A percentile compares a stretch with the other conserved stretches of the same genome.
Conservation (phyloP, 1,140 invertebrate genomes). For the Himalopsyche phryganea region DNA sequence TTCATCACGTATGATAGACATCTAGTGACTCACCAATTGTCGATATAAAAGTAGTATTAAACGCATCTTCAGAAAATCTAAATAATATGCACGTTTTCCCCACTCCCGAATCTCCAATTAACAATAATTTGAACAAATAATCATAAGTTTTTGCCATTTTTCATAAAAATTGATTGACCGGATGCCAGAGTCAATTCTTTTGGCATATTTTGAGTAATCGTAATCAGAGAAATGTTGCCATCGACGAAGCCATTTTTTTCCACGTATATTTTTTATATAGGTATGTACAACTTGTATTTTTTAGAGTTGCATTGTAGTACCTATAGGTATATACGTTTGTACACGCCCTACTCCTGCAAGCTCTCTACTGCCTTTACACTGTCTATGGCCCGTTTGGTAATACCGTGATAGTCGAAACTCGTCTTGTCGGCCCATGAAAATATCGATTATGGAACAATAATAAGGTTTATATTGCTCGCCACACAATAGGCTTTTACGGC, state of each 20-base stretch:
- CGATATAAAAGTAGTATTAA: constrained; percentile 97
- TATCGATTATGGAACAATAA: constrained; percentile 12
- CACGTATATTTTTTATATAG: too few species aligned
- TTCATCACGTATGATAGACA: not conserved
- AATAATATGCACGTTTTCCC: constrained; percentile 98
- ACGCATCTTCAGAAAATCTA: constrained; percentile 97
- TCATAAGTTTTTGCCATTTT: constrained; percentile 95
- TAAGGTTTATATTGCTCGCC: constrained; percentile 5
- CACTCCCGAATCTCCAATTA: constrained; percentile 97
- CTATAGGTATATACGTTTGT: too few species aligned
- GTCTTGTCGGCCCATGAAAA: not conserved
- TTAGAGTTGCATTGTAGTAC: too few species aligned
- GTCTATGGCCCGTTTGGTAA: constrained; percentile 10
- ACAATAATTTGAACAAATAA: constrained; percentile 93
- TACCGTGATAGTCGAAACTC: not conserved
- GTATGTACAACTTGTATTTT: too few species aligned
- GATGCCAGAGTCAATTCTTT: constrained; percentile 22
- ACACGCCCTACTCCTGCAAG: too few species aligned
- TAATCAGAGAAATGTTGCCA: constrained; percentile 5
- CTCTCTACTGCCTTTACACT: not conserved
- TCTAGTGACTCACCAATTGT: constrained; percentile 74
- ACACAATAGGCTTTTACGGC: constrained; percentile 10
- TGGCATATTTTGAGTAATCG: constrained; percentile 27
- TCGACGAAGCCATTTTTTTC: too few species aligned
- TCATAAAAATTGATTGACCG: constrained; percentile 39